Conservation (phyloP, 2,888 invertebrate species). For the Callimorpha dominula region DNA sequence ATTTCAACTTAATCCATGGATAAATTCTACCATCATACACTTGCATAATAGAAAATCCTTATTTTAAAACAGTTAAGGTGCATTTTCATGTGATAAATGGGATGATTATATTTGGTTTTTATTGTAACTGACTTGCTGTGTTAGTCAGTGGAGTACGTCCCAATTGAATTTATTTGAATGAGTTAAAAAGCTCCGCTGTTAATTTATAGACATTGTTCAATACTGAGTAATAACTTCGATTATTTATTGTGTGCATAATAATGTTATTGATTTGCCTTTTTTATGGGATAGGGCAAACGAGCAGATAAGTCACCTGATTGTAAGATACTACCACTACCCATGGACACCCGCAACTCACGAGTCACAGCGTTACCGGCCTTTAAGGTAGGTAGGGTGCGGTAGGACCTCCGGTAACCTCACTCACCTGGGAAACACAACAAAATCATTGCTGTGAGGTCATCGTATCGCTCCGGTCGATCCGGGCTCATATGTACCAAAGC, state of each 20-base stretch:
- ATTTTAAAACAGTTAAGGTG: fast-evolving
- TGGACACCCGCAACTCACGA: too few relatives aligned
- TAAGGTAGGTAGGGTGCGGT: too few relatives aligned
- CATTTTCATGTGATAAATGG: constrained; percentile 12
- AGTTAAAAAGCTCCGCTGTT: constrained; percentile 39
- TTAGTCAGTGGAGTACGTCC: constrained; percentile 47
- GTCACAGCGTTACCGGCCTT: too few relatives aligned
- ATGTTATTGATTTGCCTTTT: constrained; percentile 6
- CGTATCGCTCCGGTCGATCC: too few relatives aligned
- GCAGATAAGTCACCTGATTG: too few relatives aligned
- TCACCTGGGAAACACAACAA: too few relatives aligned
- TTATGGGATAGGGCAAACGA: too few relatives aligned
- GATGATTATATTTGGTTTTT: constrained; percentile 16
- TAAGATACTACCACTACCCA: too few relatives aligned
- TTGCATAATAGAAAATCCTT: constrained; percentile 13
- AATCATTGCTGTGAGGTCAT: too few relatives aligned
- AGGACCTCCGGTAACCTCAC: too few relatives aligned
- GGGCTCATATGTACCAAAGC: too few relatives aligned
- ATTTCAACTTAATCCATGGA: constrained; percentile 46
- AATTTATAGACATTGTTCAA: constrained; percentile 34
- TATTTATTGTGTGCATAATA: constrained; percentile 16
- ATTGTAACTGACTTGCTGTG: constrained; percentile 38
- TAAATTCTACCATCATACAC: constrained; percentile 21
- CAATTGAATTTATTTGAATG: constrained; percentile 53
- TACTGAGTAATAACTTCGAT: constrained; percentile 17